Evolutionary conservation across 2,797 vertebrate genomes (phyloP), one percentile per base, ranked within the genome.

Genomic region (Halcyon badia): DNA sequence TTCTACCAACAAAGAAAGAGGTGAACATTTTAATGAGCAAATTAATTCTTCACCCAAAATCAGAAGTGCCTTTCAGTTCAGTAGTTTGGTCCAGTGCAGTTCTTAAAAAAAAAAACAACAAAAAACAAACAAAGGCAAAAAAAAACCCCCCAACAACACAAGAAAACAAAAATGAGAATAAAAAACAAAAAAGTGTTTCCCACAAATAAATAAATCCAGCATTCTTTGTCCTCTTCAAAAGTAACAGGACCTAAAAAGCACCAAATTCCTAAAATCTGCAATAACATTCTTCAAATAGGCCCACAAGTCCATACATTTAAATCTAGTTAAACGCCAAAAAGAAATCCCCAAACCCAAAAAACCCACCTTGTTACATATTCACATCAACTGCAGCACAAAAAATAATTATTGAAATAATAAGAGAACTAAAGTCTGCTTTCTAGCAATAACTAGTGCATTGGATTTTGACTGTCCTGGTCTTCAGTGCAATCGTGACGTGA

Each of bases 1-100:
- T 78, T 85, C 94, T 87, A 83, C 79, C 82, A 51, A 52, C 30
- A 31, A 85, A 94, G 46, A 60, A 88, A 78, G 48, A 85, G 76
- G 82, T 65, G 52, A 94, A 65, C 10, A 33, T 44, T 60, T 71
- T 46, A 85, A 85, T 24, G 39, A 89, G 84, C 18, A 91, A 92
- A 94, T 75, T 65, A 85, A 60, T 44, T 49, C 76, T 62, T 54
- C 96, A 64, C 80, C 64, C 78, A 90, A 94, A 94, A 82, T 81
- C 12, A 7, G 81, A 90, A 93, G 66, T 68, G 73, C 75, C 80
- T 96, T 96, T 97, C 81, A 78, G 78, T 90, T 98, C 94, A 97
- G 92, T 80, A 96, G 94, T 98, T 98, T 98, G 98, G 98, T 98
- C 97, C 96, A 90, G 76, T 84, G 91, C 84, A 95, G 89, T 83